phyloP scores from a whole-genome alignment of 1,140 invertebrate species.

The Triops longicaudatus region DNA sequence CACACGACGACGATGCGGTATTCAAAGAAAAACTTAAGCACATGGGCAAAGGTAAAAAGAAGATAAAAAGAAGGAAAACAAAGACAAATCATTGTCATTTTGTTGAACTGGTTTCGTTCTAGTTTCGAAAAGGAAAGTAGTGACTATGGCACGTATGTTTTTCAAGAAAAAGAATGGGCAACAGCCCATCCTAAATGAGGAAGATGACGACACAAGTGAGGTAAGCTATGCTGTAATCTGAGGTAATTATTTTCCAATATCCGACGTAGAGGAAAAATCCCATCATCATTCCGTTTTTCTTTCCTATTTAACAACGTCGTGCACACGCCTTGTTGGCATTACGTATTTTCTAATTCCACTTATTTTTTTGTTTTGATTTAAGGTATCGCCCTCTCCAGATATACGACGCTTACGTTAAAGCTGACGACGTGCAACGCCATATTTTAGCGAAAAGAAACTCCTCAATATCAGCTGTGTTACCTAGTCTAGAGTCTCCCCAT shows the following conservation, averaged over 20 bases:
- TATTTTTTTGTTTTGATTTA: no score
- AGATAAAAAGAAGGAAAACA: neutral
- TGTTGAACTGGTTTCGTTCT: neutral
- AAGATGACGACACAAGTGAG: slow-evolving; percentile 19
- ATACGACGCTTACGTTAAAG: neutral
- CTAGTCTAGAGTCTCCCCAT: neutral
- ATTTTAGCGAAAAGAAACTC: neutral
- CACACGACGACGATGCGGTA: slow-evolving; percentile 62
- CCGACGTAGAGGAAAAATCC: no score
- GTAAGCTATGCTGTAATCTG: neutral
- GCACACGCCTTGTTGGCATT: no score
- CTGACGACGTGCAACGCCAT: neutral
- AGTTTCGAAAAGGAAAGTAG: slow-evolving; percentile 18
- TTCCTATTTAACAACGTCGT: no score
- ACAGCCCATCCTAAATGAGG: slow-evolving; percentile 16
- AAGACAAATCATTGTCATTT: slow-evolving; percentile 4
- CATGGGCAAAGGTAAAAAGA: slow-evolving; percentile 67
- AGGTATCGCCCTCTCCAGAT: no score
- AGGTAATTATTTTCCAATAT: neutral
- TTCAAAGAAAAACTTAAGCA: slow-evolving; percentile 73
- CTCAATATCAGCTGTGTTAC: neutral
- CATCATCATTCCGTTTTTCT: no score
- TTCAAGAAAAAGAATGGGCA: slow-evolving; percentile 19
- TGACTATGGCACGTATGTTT: slow-evolving; percentile 13
- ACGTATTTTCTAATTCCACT: no score